Conservation (phyloP, 53 echinoderm and acorn worm species). For the Apostichopus leukothele region DNA sequence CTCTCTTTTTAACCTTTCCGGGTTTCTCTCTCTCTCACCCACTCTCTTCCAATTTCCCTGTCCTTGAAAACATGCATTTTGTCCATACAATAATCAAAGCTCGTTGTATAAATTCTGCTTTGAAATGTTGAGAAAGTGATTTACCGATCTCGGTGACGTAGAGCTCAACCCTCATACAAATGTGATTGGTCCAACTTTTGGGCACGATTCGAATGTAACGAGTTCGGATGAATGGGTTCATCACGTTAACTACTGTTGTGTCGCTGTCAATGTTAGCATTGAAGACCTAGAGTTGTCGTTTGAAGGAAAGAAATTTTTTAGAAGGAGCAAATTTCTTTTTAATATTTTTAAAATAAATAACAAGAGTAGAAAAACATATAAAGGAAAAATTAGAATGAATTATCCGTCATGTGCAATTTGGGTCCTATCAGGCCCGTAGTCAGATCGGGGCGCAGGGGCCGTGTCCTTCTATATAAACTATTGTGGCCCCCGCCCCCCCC, state of each 20-base stretch:
- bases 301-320: neutral
- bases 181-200: constrained; percentile 33
- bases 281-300: neutral
- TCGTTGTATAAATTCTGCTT: too few species aligned
- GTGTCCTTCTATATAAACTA: too few species aligned
- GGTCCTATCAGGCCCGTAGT: too few species aligned
- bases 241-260: neutral
- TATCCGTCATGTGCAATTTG: too few species aligned
- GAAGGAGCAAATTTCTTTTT: too few species aligned
- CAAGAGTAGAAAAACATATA: neutral
- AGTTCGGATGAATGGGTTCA: constrained; percentile 2
- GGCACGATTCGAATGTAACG: constrained; percentile 26
- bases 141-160: constrained; percentile 28
- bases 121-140: neutral
- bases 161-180: constrained; percentile 35
- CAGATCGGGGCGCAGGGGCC: too few species aligned
- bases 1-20: neutral
- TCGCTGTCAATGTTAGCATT: constrained; percentile 24
- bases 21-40: neutral
- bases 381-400: too few species aligned
- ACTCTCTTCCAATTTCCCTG: neutral
- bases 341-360: neutral
- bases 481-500: too few species aligned
- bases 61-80: neutral
- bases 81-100: too few species aligned